Evolutionary conservation across 2,888 invertebrate genomes (phyloP).

Genomic region (Drosophila eohydei): DNA sequence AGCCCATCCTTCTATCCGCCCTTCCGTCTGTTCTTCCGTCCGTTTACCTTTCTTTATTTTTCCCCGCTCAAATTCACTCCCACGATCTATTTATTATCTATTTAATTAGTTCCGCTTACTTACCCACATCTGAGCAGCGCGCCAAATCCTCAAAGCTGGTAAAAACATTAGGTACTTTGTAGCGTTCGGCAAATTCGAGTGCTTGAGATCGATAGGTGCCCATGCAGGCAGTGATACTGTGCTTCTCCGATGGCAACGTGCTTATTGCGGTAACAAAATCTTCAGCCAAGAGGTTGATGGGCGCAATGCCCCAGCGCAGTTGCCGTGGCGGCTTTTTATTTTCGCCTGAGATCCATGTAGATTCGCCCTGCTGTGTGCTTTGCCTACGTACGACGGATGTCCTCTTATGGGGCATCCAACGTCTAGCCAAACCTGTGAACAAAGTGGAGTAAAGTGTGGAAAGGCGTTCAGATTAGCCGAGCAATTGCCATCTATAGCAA

Average conservation of each 20-base stretch:
- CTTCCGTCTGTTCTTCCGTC: too few species aligned
- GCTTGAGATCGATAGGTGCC: constrained; percentile 89
- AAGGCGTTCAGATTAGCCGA: constrained; percentile 30
- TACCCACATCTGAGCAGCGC: constrained; percentile 90
- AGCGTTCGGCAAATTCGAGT: constrained; percentile 89
- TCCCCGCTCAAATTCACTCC: too few species aligned
- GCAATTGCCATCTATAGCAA: constrained; percentile 40
- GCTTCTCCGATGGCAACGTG: constrained; percentile 88
- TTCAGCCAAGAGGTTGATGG: constrained; percentile 92
- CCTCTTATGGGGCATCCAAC: constrained; percentile 1
- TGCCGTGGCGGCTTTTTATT: not conserved
- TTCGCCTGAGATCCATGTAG: not conserved
- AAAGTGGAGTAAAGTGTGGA: not conserved
- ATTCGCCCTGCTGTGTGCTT: constrained; percentile 8
- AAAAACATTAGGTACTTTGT: constrained; percentile 89
- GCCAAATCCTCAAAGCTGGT: constrained; percentile 91
- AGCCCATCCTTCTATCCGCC: too few species aligned
- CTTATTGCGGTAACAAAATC: constrained; percentile 91
- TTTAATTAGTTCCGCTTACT: constrained; percentile 25
- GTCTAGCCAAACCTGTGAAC: constrained; percentile 17
- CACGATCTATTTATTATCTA: not conserved
- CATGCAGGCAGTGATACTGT: constrained; percentile 90
- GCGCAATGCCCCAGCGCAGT: constrained; percentile 91
- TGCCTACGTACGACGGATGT: constrained; percentile 20
- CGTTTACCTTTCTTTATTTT: too few species aligned